phyloP scores from a whole-genome alignment of 64 coral and sea anemone genomes.

The Stichodactyla helianthus region DNA sequence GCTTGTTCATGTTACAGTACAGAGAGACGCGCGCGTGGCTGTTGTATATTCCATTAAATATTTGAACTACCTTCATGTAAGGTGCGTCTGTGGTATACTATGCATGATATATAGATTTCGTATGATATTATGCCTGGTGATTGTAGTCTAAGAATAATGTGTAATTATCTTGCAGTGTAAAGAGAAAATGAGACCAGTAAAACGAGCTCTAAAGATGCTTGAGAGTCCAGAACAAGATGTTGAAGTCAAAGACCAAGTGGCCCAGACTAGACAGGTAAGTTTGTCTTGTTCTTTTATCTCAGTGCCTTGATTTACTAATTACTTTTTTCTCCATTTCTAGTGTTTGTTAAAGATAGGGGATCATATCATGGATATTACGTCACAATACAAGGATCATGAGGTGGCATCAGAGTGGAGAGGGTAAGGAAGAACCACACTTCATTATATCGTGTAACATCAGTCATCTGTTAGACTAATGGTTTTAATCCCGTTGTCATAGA shows the following conservation, averaged over 20 bases:
- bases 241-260: slow-evolving; percentile 73
- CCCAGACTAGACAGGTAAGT: slow-evolving; percentile 82
- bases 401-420: slow-evolving; percentile 79
- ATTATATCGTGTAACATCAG: not conserved
- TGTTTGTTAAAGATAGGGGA: slow-evolving; percentile 98
- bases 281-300: not conserved
- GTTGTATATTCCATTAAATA: too few relatives aligned
- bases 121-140: too few relatives aligned
- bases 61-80: too few relatives aligned
- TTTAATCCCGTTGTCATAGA: slow-evolving; percentile 11
- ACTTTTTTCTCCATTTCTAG: slow-evolving; percentile 11
- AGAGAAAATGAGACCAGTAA: slow-evolving; percentile 94
- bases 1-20: too few relatives aligned
- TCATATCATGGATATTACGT: slow-evolving; percentile 83
- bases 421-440: slow-evolving; percentile 17
- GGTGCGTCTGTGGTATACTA: too few relatives aligned
- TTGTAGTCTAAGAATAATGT: too few relatives aligned
- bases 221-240: slow-evolving; percentile 78
- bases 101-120: too few relatives aligned
- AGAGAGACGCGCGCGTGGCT: too few relatives aligned
- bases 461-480: not conserved
- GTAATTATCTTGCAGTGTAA: slow-evolving; percentile 61
- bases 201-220: slow-evolving; percentile 84
- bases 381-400: slow-evolving; percentile 77
- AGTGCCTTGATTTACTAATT: not conserved